Evolutionary conservation across 2,888 invertebrate genomes (phyloP).

Genomic region (Microctonus hyperodae): DNA sequence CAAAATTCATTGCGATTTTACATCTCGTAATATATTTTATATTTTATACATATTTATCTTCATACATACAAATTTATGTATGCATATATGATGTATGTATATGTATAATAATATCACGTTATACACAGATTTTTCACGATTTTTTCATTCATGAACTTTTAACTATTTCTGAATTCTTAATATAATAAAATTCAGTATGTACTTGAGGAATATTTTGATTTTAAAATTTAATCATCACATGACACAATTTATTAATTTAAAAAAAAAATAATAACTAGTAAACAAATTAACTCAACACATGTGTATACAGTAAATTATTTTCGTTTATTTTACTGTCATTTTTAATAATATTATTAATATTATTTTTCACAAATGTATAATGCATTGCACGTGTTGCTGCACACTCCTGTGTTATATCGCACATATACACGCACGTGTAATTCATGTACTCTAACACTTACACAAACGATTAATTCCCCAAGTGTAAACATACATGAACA

Average conservation of each 20-base stretch:
- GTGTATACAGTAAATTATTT: background rate
- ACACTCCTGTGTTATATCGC: background rate
- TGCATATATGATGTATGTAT: too few relatives aligned
- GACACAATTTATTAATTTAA: background rate
- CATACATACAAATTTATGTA: background rate
- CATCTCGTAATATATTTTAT: constrained; percentile 14
- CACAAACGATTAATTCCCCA: background rate
- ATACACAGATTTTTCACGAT: background rate
- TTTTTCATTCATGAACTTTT: background rate
- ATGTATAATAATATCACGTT: background rate
- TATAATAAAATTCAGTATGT: too few relatives aligned
- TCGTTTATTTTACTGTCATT: too few relatives aligned
- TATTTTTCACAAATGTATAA: constrained; percentile 25
- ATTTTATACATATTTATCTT: background rate
- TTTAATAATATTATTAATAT: constrained; percentile 5
- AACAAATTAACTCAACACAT: background rate
- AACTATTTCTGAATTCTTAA: background rate
- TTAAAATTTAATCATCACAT: background rate
- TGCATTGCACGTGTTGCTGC: constrained; percentile 33
- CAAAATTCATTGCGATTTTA: constrained; percentile 22
- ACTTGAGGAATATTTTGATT: background rate
- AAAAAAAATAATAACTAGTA: background rate
- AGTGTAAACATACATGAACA: background rate
- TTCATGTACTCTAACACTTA: background rate
- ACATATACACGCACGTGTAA: background rate